Evolutionary conservation across 2,888 invertebrate genomes (phyloP), one percentile per base, ranked within the genome.

Genomic region (Drosophila sordidula): DNA sequence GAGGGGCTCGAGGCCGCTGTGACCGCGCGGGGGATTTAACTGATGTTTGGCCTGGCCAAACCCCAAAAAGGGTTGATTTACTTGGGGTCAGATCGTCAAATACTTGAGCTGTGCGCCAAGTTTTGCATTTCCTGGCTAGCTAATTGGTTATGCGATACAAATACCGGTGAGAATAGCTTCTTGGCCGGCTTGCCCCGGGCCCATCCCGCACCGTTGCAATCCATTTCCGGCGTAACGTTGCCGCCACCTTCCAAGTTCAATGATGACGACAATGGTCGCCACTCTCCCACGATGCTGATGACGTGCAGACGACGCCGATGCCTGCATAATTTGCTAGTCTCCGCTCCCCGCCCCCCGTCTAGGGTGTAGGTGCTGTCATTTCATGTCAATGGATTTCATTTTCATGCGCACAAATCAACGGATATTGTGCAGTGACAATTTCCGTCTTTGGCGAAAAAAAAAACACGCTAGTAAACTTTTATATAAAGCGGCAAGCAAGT

Each of bases 391-490:
- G 74, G 69, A 67, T 85, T 82, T 75, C 70, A 78, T 84, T 84
- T 80, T 70, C 87, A 76, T 71, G 78, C 81, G 73, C 89, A 74
- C 80, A 87, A 89, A 81, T 78, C 84, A 79, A 73, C 87, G 87
- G 89, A 87, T 87, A 87, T 87, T 89, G 89, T 78, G 72, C 84
- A 80, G 68, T 73, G 87, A 89, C 86, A 89, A 89, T 89, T 89
- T 87, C 87, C 87, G 79, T 66, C 72, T 32, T 50, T 63, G 14
- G 61, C 47, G 54, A 74, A 68, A 56, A 67, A 56, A 67, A 73
- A 6, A 8, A 18, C 73, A 82, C 51, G 66, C 41, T 70, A 70
- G 52, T 38, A 32, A 74, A 55, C 36, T 79, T 59, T 44, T 41
- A 29, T 39, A 46, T 36, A 59, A 49, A 14, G 26, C 18, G 32